phyloP scores from a whole-genome alignment of 2,888 invertebrate species.

The Phaonia tiefii region DNA sequence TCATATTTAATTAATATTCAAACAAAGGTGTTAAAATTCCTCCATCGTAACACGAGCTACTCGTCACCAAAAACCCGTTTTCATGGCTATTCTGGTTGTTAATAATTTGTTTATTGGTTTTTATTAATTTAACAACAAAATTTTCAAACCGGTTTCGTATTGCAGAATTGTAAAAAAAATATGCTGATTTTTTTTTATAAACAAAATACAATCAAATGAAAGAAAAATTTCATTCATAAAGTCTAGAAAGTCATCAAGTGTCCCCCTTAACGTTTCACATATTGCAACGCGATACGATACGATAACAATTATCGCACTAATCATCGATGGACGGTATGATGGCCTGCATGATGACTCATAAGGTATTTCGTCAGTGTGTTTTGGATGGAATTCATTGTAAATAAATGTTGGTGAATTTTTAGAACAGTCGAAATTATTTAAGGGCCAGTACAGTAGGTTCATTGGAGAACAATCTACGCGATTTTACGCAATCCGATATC shows the following conservation, averaged over 20 bases:
- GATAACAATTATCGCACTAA: slow-evolving; percentile 3
- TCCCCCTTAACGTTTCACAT: background rate
- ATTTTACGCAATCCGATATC: background rate
- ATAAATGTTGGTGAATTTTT: too few relatives aligned
- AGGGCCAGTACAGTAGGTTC: slow-evolving; percentile 13
- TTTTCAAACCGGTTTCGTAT: slow-evolving; percentile 30
- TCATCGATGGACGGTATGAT: too few relatives aligned
- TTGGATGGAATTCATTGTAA: too few relatives aligned
- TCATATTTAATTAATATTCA: background rate
- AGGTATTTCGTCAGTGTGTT: too few relatives aligned
- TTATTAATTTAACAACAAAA: background rate
- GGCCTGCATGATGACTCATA: too few relatives aligned
- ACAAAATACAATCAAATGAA: slow-evolving; percentile 17
- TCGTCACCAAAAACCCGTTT: slow-evolving; percentile 1
- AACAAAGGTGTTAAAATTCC: slow-evolving; percentile 10
- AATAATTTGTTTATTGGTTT: slow-evolving; percentile 29
- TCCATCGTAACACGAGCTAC: background rate
- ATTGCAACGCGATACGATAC: background rate
- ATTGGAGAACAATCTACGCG: background rate
- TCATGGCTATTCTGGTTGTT: slow-evolving; percentile 5
- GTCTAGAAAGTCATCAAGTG: background rate
- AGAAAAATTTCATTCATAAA: slow-evolving; percentile 31
- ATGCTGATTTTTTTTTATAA: slow-evolving; percentile 5
- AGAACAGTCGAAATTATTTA: too few relatives aligned
- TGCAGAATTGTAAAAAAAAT: slow-evolving; percentile 11